Evolutionary conservation across 2,888 invertebrate species (phyloP).

Genomic region (Hirtodrosophila alboralis): DNA sequence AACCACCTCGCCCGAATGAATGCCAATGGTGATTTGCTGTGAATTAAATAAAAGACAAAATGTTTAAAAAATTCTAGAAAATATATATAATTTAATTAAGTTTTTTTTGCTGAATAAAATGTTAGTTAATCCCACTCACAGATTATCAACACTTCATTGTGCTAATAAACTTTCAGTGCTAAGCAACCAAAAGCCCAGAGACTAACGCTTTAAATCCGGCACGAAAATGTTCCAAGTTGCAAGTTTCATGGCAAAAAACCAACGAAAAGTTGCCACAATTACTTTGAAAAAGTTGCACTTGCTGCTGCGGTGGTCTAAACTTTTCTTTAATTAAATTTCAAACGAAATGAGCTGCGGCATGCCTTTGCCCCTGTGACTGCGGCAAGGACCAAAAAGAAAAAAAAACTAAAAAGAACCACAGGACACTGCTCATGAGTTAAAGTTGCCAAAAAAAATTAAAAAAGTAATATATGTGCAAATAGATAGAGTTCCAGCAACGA

Average conservation of each 20-base stretch:
- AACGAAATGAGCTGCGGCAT: constrained; percentile 70
- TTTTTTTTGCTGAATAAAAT: constrained; percentile 30
- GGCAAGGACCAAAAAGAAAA: constrained; percentile 10
- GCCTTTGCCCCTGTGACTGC: neutral
- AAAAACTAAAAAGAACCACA: constrained; percentile 22
- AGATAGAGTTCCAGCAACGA: constrained; percentile 1
- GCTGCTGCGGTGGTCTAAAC: constrained; percentile 46
- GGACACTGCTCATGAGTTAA: constrained; percentile 32
- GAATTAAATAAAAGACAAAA: constrained; percentile 10
- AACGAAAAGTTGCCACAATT: constrained; percentile 73
- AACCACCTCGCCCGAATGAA: constrained; percentile 97
- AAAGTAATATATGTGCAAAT: constrained; percentile 6
- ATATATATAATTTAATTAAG: constrained; percentile 17
- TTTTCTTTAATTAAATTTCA: constrained; percentile 78
- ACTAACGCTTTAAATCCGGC: constrained; percentile 22
- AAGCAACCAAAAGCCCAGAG: constrained; percentile 10
- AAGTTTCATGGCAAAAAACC: constrained; percentile 40
- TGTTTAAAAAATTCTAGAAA: constrained; percentile 3
- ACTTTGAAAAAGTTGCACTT: constrained; percentile 72
- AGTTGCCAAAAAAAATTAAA: constrained; percentile 25
- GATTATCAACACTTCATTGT: constrained; percentile 64
- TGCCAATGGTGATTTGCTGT: constrained; percentile 96
- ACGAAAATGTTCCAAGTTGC: constrained; percentile 42
- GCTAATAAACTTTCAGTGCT: constrained; percentile 64
- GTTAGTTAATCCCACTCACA: constrained; percentile 18